A percentile compares a stretch with the other conserved stretches of the same genome.
phyloP scores from a whole-genome alignment of 2,113 vertebrate species.

The Brienomyrus brachyistius region DNA sequence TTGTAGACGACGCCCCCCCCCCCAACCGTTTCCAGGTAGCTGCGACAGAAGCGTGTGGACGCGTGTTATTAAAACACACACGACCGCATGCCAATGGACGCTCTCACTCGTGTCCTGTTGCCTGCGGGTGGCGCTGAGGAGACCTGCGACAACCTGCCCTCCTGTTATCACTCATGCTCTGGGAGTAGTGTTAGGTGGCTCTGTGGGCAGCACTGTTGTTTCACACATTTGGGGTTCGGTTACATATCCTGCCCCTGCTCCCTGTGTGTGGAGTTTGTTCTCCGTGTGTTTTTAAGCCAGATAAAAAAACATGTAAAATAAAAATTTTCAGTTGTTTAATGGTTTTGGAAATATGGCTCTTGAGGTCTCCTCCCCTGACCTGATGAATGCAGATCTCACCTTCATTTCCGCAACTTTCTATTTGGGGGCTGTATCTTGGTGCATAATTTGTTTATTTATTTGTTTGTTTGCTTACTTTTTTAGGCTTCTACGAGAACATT shows the following conservation, averaged over 20 bases:
- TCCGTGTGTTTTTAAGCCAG: not conserved
- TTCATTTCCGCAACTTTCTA: not conserved
- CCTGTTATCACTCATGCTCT: not conserved
- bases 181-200: not conserved
- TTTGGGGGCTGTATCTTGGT: not conserved
- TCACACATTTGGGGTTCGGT: not conserved
- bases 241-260: not conserved
- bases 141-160: not conserved
- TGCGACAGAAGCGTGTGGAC: not conserved
- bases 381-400: not conserved
- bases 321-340: not conserved
- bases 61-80: not conserved
- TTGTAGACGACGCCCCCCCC: not conserved
- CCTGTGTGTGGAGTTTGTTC: not conserved
- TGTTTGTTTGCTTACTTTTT: not conserved
- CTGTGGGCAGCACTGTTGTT: not conserved
- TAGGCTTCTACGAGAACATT: not conserved
- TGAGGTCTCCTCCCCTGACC: not conserved
- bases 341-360: not conserved
- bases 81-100: not conserved
- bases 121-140: not conserved
- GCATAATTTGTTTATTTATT: not conserved
- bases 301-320: not conserved
- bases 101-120: constrained; percentile 17
- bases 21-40: not conserved